Conservation (phyloP, 2,113 vertebrate genomes). For the Artemisiospiza belli region DNA sequence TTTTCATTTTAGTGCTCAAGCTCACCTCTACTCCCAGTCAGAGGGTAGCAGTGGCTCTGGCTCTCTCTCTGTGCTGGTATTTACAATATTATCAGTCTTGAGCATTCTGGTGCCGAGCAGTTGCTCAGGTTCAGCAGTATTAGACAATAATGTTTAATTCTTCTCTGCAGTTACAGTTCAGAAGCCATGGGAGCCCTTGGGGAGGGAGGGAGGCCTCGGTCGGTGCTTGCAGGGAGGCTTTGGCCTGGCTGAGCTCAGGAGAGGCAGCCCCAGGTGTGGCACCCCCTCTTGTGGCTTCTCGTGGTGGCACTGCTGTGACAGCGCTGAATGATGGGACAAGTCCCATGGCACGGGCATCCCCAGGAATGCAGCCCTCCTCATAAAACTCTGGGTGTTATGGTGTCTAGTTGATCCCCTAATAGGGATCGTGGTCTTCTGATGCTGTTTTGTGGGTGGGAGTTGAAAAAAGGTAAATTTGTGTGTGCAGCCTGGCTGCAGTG, state of each 20-base stretch:
- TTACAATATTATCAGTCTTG: fast-evolving
- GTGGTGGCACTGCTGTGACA: background rate
- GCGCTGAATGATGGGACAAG: too few relatives aligned
- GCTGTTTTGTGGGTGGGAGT: background rate
- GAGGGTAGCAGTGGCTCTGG: background rate
- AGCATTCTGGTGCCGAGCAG: background rate
- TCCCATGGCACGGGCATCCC: background rate
- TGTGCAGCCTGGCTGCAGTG: background rate
- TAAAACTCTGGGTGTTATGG: fast-evolving
- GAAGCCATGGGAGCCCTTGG: background rate
- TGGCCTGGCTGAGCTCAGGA: fast-evolving
- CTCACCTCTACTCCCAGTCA: fast-evolving
- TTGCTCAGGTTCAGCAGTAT: background rate
- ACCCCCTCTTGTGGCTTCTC: background rate
- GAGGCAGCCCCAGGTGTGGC: background rate
- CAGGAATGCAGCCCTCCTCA: background rate
- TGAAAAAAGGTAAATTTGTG: background rate
- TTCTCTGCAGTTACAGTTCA: background rate
- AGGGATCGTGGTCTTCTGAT: background rate
- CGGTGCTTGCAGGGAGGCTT: background rate
- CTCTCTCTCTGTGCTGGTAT: background rate
- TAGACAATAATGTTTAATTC: background rate
- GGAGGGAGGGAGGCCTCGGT: background rate
- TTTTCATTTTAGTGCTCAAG: background rate
- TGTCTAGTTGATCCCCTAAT: fast-evolving